Base-by-base conservation (phyloP, 2,797 vertebrate species). In the Cossypha dichroa region DNA sequence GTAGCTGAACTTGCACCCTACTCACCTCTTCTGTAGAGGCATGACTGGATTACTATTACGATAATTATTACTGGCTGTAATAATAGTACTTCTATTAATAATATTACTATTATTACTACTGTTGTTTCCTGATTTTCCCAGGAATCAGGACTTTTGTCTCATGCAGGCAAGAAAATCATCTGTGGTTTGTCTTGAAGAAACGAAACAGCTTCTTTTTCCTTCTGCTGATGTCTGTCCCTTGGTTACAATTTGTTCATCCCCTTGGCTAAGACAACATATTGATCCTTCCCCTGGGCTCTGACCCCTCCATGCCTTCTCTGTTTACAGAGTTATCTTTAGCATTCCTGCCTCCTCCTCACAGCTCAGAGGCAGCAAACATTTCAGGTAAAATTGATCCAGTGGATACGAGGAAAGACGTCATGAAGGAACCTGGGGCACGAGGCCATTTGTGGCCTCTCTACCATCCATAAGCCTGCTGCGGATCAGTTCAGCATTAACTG, bases 281-380 rank as follows among this genome's bases (percentile, higher is more conserved):
- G 93, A 96, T 95, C 76, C 31, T 78, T 69, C 58, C 55, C 29
- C 31, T 34, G 26, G 29, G 73, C 62, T 92, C 73, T 94, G 95
- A 94, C 51, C 82, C 36, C 34, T 94, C 43, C 33, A 11, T 83
- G 45, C 84, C 69, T 97, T 78, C 40, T 80, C 75, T 96, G 81
- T 97, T 97, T 97, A 38, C 83, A 87, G 51, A 93, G 95, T 94
- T 92, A 97, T 96, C 94, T 89, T 75, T 62, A 83, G 63, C 92
- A 88, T 95, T 95, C 93, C 84, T 93, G 34, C 73, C 72, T 92
- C 45, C 84, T 81, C 31, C 28, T 78, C 97, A 97, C 98, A 98
- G 97, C 98, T 98, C 92, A 96, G 98, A 98, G 97, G 98, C 97
- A 98, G 97, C 98, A 98, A 98, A 98, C 97, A 98, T 98, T 98